Evolutionary conservation across 2,113 vertebrate species (phyloP).

Genomic region (Salvelinus sp.): DNA sequence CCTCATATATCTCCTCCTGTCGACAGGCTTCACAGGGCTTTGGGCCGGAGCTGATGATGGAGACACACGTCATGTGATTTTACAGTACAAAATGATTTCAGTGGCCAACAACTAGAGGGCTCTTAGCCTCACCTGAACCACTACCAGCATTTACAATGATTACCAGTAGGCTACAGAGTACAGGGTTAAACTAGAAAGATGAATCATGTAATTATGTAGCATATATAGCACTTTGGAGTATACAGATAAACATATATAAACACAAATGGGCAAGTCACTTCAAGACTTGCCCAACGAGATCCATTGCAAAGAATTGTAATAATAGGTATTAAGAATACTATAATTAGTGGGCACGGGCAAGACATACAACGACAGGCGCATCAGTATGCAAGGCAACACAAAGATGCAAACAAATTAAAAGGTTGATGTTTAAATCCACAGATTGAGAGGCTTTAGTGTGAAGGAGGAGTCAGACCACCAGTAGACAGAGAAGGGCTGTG

Average conservation of each 20-base stretch:
- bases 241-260: background rate
- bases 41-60: conserved; percentile 80
- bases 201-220: conserved; percentile 1
- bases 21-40: conserved; percentile 89
- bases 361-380: background rate
- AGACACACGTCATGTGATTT: conserved; percentile 32
- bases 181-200: background rate
- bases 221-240: background rate
- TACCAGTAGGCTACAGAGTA: background rate
- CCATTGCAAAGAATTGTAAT: background rate
- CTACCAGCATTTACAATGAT: conserved; percentile 5
- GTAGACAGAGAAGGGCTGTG: background rate
- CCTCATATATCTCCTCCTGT: conserved; percentile 88
- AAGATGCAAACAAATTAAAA: background rate
- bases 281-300: background rate
- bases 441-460: background rate
- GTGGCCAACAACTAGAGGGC: background rate
- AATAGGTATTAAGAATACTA: background rate
- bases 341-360: background rate
- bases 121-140: conserved; percentile 18
- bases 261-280: background rate
- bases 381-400: background rate
- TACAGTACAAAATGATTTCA: background rate
- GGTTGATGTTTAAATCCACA: background rate
- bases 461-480: background rate